Evolutionary conservation across 2,888 invertebrate genomes (phyloP), one percentile per base, ranked within the genome.

Genomic region (Hartigia nigra): DNA sequence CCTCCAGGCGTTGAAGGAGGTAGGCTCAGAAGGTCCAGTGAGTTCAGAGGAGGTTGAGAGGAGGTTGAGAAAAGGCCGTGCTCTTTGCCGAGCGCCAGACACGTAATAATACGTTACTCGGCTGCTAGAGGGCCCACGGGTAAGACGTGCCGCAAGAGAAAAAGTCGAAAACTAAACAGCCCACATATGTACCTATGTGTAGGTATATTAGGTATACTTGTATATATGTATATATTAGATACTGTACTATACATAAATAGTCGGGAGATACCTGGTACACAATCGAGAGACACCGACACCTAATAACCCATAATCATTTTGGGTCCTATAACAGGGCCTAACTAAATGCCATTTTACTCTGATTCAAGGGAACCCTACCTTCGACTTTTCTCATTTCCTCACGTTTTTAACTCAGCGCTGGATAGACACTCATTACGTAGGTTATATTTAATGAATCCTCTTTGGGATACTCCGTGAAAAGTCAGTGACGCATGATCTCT

Each of bases 291-390:
- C 89, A 90, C 88, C 87, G 86, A 89, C 87, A 88, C 89, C 89
- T 90, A 91, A 91, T 91, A 89, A 90, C 90, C 90, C 88, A 86
- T 90, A 90, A 91, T 91, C 89, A 87, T 79, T 80, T 82, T 85
- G 87, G 88, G 90, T 87, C 85, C 87, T 86, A 88, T 89, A 90
- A 90, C 90, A 84, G 85, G 82, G 81, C 84, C 86, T 91, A 89
- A 90, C 89, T 89, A 90, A 90, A 90, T 89, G 89, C 85, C 87
- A 77, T 79, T 79, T 79, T 77, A 79, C 74, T 74, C 55, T 55
- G 55, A 55, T 55, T 55, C 55, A 55, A 55, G 55, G 55, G 55
- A 14, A 55, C 55, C 55, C 23, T n/a, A 55, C 2, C n/a, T n/a
- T n/a, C 9, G 55, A 55, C 23, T 55, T 55, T 55, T 55, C 55